Evolutionary conservation across 2,113 vertebrate species (phyloP), one percentile per base, ranked within the genome.

Genomic region (Ia io): DNA sequence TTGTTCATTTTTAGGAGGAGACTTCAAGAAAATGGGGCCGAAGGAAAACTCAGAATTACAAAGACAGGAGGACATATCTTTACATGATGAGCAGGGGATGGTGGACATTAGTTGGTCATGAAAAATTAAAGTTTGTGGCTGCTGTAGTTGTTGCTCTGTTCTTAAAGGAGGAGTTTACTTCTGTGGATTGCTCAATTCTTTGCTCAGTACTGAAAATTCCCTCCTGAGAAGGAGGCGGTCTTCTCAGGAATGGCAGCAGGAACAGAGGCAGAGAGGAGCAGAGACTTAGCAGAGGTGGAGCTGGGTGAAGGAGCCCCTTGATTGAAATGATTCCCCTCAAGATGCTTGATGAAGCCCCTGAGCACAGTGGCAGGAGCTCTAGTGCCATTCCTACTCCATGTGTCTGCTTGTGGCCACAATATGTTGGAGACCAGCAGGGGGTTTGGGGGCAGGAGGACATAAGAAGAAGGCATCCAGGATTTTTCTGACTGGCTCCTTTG

Each of bases 241-340:
- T 87, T 97, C 69, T 84, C 16, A 20, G 90, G 90, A 97, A 90
- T 95, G 91, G 95, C 28, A 74, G 79, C 93, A 95, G 37, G 63
- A 95, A 95, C 25, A 88, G 95, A 97, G 97, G 95, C 49, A 69
- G 93, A 96, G 88, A 84, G 92, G 79, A 88, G 95, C 79, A 53
- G 37, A 73, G 88, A 47, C 44, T 84, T 12, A 35, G 51, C 51
- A 79, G 94, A 70, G 42, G 59, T 85, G 84, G 80, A 92, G n/a
- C 28, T 13, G 93, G 96, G 83, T 69, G 84, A 95, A 96, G 94
- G 92, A 61, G 13, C 9, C 53, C 20, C 4, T 2, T 5, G 20
- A 53, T 42, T 61, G 73, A 37, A n/a, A 30, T 30, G 4, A 9
- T 35, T 5, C 12, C 22, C 23, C 5, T 32, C 3, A 22, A 37